Conservation (phyloP, 2,113 vertebrate species). For the Cavia aperea region DNA sequence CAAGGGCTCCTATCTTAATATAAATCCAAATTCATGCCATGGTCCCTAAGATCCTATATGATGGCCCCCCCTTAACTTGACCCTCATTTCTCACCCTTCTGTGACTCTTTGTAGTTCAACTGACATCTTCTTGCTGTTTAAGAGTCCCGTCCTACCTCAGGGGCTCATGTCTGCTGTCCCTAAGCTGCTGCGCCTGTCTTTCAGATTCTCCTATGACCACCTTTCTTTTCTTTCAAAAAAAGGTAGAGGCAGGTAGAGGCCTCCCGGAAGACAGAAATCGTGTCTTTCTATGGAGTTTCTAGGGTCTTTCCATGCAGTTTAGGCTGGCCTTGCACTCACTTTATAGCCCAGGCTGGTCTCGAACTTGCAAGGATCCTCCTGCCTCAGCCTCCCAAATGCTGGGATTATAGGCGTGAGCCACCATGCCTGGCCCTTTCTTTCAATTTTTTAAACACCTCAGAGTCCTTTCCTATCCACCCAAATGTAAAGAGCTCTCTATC, state of each 20-base stretch:
- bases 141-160: not conserved
- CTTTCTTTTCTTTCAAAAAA: not conserved
- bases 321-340: too few relatives aligned
- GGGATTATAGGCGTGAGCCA: too few relatives aligned
- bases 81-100: not conserved
- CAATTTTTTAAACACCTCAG: not conserved
- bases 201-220: not conserved
- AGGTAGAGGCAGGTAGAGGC: too few relatives aligned
- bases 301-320: too few relatives aligned
- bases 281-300: too few relatives aligned
- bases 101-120: not conserved
- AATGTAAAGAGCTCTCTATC: not conserved
- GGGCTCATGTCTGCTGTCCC: not conserved
- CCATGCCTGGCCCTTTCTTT: not conserved
- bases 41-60: not conserved
- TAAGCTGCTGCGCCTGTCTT: not conserved
- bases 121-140: not conserved
- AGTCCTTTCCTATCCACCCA: not conserved
- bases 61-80: not conserved
- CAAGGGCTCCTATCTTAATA: not conserved
- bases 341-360: too few relatives aligned
- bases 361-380: too few relatives aligned
- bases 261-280: too few relatives aligned
- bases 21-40: not conserved
- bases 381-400: too few relatives aligned